phyloP scores from a whole-genome alignment of 2,113 vertebrate species.

The Nematolebias whitei region DNA sequence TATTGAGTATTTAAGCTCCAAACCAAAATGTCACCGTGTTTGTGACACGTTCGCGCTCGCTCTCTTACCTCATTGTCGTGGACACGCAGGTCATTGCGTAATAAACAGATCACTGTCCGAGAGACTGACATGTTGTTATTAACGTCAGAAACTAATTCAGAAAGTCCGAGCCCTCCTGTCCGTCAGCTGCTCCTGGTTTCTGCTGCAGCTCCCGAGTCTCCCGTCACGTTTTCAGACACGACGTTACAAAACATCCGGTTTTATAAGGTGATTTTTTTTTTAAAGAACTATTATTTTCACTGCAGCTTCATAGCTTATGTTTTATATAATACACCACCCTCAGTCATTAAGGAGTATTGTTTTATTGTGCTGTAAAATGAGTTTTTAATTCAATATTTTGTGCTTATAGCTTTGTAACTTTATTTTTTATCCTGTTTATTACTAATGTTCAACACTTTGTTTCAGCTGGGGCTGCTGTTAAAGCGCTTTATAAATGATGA shows the following conservation, averaged over 20 bases:
- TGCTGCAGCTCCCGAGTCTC: background rate
- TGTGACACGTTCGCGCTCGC: background rate
- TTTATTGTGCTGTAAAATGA: no score
- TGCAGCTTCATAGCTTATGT: no score
- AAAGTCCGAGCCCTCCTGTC: background rate
- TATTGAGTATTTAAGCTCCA: background rate
- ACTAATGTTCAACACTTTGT: no score
- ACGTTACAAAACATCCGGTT: constrained; percentile 54
- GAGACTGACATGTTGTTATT: constrained; percentile 46
- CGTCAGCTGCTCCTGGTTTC: background rate
- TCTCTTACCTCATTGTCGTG: constrained; percentile 82
- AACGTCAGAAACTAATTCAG: background rate
- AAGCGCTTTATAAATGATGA: no score
- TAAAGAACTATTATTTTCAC: no score
- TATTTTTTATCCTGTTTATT: no score
- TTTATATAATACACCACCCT: no score
- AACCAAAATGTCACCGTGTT: no score
- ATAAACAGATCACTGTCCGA: constrained; percentile 73
- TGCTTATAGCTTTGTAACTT: no score
- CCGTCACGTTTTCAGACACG: constrained; percentile 47
- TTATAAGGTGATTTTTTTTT: constrained; percentile 39
- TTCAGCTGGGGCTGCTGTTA: no score
- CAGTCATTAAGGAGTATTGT: no score
- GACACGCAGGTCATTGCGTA: constrained; percentile 82
- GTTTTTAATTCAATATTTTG: no score